These are phyloP conservation scores for Noctuana brunneofusca DNA, from an alignment of 2,888 invertebrate species.

Conservation along the genomic window DNA sequence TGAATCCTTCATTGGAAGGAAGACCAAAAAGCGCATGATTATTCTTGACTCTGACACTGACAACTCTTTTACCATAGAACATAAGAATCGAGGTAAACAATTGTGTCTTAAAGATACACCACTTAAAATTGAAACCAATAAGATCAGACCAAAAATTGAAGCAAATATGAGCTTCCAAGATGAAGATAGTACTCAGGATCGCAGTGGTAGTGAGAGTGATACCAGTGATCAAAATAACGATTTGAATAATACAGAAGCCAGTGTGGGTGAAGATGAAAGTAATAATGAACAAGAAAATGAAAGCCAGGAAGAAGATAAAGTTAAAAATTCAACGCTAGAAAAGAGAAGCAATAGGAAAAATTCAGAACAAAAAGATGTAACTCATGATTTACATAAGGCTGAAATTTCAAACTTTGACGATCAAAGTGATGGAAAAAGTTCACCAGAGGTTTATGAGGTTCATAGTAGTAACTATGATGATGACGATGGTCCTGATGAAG, in stretches of 20 bases:
- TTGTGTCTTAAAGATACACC: constrained; percentile 69
- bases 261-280: constrained; percentile 25
- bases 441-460: constrained; percentile 32
- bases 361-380: not conserved
- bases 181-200: constrained; percentile 36
- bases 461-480: constrained; percentile 28
- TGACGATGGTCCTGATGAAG: constrained; percentile 53
- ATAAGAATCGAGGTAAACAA: constrained; percentile 58
- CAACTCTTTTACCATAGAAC: constrained; percentile 69
- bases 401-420: not conserved
- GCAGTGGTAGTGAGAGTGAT: constrained; percentile 36
- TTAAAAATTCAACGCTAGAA: not conserved
- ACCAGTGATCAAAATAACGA: constrained; percentile 38
- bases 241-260: constrained; percentile 5
- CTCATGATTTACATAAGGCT: not conserved
- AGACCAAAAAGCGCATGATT: constrained; percentile 66
- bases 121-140: constrained; percentile 49
- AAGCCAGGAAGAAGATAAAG: constrained; percentile 29
- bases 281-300: constrained; percentile 35
- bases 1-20: constrained; percentile 53
- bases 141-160: constrained; percentile 15
- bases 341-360: not conserved
- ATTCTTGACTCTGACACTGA: constrained; percentile 70
- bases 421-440: not conserved
- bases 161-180: constrained; percentile 41